Conservation (phyloP, 2,797 vertebrate genomes). For the Hyperoplus lanceolatus region DNA sequence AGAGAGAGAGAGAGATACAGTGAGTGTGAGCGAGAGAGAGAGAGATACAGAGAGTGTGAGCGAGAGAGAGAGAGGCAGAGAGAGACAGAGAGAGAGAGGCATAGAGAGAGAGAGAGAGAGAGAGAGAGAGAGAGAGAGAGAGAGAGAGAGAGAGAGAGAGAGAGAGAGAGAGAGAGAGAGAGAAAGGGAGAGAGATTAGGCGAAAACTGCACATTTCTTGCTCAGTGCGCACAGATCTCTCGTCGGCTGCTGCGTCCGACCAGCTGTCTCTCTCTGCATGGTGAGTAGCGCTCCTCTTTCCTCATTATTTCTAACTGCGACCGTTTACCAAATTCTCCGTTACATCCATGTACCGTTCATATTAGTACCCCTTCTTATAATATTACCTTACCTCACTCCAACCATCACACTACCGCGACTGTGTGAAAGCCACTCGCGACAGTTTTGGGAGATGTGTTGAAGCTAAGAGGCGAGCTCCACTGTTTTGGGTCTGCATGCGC, state of each 20-base stretch:
- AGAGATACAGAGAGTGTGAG: constrained; percentile 45
- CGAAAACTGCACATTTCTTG: background rate
- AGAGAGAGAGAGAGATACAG: background rate
- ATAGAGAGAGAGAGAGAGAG: constrained; percentile 31
- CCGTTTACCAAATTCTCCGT: too few species aligned
- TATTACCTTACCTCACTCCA: too few species aligned
- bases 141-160: constrained; percentile 36
- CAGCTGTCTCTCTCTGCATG: constrained; percentile 70
- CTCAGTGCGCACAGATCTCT: constrained; percentile 65
- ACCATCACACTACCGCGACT: too few species aligned
- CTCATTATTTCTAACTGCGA: constrained; percentile 2
- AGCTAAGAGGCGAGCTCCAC: too few species aligned
- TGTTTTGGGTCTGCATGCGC: too few species aligned
- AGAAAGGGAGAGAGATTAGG: background rate
- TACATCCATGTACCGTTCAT: too few species aligned
- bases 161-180: background rate
- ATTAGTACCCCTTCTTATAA: too few species aligned
- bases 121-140: constrained; percentile 19
- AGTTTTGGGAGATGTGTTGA: too few species aligned
- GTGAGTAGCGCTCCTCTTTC: constrained; percentile 72
- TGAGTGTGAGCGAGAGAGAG: constrained; percentile 35
- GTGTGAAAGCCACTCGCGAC: too few species aligned
- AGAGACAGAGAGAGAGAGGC: constrained; percentile 21
- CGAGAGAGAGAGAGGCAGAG: constrained; percentile 21
- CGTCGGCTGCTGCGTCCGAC: constrained; percentile 60